Base-by-base conservation (phyloP, 2,888 invertebrate genomes). In the Thumatha senex region DNA sequence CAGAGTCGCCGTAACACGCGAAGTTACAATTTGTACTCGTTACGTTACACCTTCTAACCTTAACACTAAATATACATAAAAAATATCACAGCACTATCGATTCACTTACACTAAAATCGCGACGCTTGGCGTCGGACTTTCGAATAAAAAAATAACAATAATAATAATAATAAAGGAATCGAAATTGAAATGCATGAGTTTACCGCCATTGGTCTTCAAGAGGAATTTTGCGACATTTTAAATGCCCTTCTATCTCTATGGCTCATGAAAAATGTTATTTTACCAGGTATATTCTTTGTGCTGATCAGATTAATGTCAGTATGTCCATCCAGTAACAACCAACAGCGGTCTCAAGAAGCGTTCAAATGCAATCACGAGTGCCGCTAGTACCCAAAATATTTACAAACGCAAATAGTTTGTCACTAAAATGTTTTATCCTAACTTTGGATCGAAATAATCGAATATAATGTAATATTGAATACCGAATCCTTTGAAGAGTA, bases 51-150 rank as follows among this genome's bases (percentile, higher is more conserved):
- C 77, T 79, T 70, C 78, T 82, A 82, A 72, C 54, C 87, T 87
- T 87, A 88, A 70, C 72, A 73, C 84, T 89, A 89, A 83, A 86
- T 88, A 86, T 90, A 90, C 87, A 90, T 88, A 87, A 90, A 66
- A 88, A 90, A 91, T 91, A 91, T 91, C 90, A 91, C 90, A 91
- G 90, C 90, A 90, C 89, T 84, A 90, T 90, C 90, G 89, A 89
- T 91, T 88, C 89, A 80, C 90, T 90, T 90, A 90, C 82, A 72
- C 90, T 89, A 89, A 80, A 77, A 77, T 70, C 80, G 66, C 74
- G 74, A 77, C 82, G 90, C 90, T 89, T 84, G 67, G 90, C 90
- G 76, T 70, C 82, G 70, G 68, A 77, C 71, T 79, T 78, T 71
- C 63, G 67, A 76, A 65, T 68, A 69, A 75, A 63, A 71, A 68